Base-by-base conservation (phyloP, 2,888 invertebrate genomes). In the Onchidella celtica region DNA sequence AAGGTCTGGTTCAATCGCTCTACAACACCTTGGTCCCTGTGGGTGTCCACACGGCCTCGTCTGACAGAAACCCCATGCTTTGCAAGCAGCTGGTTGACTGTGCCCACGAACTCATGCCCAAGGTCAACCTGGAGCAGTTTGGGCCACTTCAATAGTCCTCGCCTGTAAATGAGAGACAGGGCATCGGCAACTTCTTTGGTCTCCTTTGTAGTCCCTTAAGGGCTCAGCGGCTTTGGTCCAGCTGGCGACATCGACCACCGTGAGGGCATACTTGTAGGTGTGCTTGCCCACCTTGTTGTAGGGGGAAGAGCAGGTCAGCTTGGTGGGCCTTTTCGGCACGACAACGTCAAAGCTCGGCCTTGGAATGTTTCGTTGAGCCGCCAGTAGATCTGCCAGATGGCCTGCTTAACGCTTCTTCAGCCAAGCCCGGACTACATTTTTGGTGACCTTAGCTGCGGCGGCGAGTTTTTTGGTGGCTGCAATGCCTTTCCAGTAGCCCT, bases 331-430 rank as follows among this genome's bases (percentile, higher is more conserved):
- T n/a, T n/a, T n/a, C n/a, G n/a, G n/a, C n/a, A n/a, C n/a, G n/a
- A n/a, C n/a, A n/a, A n/a, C n/a, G n/a, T n/a, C n/a, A n/a, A n/a
- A n/a, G n/a, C 3, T 21, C 59, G n/a, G n/a, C 3, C 34, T 2
- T 32, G 65, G 34, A 6, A 11, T 47, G 17, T 3, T 34, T 2
- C n/a, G 3, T 34, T 32, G 66, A 9, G 66, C 36, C 2, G 14
- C 1, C 1, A 38, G 55, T 70, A 70, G 27, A 72, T 57, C n/a
- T 72, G 72, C 72, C 72, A 72, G 72, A 57, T 32, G 32, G 34
- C 55, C 27, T 72, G 70, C 34, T n/a, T 55, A n/a, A n/a, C n/a
- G n/a, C n/a, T n/a, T n/a, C 32, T 55, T 29, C 1, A 72, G 29
- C 57, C 34, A 57, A 9, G 47, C 72, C 55, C 21, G 55, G n/a